Base-by-base conservation (phyloP, 2,113 vertebrate genomes). In the Lagenorhynchus albirostris region DNA sequence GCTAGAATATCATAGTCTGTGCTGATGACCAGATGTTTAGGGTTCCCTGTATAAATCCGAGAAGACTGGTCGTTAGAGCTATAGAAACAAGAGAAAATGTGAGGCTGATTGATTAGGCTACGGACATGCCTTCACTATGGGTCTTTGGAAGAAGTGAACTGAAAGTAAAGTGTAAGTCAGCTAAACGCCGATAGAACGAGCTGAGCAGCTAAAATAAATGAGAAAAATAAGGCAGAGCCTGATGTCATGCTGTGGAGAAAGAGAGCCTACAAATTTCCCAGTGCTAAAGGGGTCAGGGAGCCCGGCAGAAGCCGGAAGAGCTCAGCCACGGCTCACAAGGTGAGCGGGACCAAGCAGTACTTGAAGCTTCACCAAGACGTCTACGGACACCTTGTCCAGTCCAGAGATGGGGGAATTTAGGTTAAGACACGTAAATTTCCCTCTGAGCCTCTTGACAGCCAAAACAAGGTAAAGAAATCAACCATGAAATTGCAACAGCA, bases 401-500 rank as follows among this genome's bases (percentile, higher is more conserved):
- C 21, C 53, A 67, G 41, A 53, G n/a, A 67, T 0, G 4, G 33
- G 13, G 25, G 26, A 12, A 71, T 26, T 53, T n/a, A 50, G 68
- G 18, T 31, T 62, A 79, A 65, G 70, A 29, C n/a, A 8, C 15
- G 25, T 29, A 63, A 80, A 86, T 55, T 55, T 84, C 15, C 44
- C 36, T 76, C 15, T n/a, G 4, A 80, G 55, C 38, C 47, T 90
- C 62, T 74, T 29, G 31, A 9, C 3, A 13, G 79, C 38, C 47
- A 70, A 96, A 91, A 63, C 21, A 79, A 71, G 84, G 44, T 29
- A 97, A 67, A 80, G 58, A 89, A 13, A 50, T 50, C 88, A 94
- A 44, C 38, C 41, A 31, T 25, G 2, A 82, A 55, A 83, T 29
- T 33, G 4, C 26, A 79, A 36, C 2, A 62, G 14, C 53, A 81